phyloP scores from a whole-genome alignment of 2,113 vertebrate species.

The Podiceps cristatus region DNA sequence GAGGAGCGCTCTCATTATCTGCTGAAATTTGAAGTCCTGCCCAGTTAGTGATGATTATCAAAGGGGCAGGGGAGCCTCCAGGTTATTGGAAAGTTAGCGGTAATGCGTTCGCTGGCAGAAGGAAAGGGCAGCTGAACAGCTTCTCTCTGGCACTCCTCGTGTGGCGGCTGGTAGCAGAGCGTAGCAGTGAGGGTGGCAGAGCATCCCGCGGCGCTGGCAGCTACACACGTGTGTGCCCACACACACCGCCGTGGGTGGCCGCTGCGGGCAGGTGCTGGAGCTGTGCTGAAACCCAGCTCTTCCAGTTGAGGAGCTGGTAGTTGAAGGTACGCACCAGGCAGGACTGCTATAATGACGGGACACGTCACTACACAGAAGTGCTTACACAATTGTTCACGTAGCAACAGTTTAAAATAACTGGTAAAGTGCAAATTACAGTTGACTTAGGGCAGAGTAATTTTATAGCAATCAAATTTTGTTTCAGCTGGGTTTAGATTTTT shows the following conservation, averaged over 20 bases:
- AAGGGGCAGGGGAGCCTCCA: neutral
- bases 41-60: neutral
- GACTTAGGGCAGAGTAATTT: neutral
- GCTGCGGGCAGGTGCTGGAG: neutral
- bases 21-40: neutral
- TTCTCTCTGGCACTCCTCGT: rapidly evolving
- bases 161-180: no score
- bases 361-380: rapidly evolving
- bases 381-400: rapidly evolving
- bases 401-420: neutral
- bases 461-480: neutral
- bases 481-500: neutral
- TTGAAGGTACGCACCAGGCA: neutral
- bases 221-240: neutral
- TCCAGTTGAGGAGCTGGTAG: neutral
- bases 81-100: neutral
- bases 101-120: no score
- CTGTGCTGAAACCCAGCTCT: neutral
- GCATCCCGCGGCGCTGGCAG: neutral
- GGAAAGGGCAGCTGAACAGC: neutral
- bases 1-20: neutral
- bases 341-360: neutral
- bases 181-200: neutral
- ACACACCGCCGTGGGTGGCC: rapidly evolving
- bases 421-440: neutral